Evolutionary conservation across 2,113 vertebrate species (phyloP).

Genomic region (Zapus hudsonius): DNA sequence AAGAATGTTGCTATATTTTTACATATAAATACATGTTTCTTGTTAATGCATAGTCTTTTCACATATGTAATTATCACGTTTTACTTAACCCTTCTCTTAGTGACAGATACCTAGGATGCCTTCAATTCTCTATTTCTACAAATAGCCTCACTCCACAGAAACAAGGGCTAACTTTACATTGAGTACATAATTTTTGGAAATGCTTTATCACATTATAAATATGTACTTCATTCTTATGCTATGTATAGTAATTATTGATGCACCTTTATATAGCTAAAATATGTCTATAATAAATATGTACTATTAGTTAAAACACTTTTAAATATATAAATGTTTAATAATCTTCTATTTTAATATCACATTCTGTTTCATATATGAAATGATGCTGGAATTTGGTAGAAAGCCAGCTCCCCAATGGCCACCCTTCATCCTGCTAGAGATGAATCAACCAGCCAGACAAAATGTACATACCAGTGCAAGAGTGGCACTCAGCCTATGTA

Average conservation of each 20-base stretch:
- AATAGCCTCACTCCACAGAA: not conserved
- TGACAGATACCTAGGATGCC: not conserved
- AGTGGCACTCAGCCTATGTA: too few relatives aligned
- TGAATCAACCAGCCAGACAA: too few relatives aligned
- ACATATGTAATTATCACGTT: not conserved
- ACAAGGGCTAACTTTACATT: not conserved
- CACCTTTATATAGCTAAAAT: not conserved
- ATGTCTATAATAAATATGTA: slow-evolving; percentile 10
- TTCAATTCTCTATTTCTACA: not conserved
- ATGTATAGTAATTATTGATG: not conserved
- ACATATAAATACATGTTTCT: not conserved
- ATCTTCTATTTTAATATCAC: not conserved
- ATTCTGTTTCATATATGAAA: not conserved
- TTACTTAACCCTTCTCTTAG: not conserved
- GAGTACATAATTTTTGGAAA: not conserved
- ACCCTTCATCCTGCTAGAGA: too few relatives aligned
- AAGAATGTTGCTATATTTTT: not conserved
- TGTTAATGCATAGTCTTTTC: slow-evolving; percentile 1
- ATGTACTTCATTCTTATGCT: not conserved
- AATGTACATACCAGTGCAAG: too few relatives aligned
- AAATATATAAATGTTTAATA: not conserved
- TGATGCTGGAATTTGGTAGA: too few relatives aligned
- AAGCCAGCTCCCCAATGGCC: too few relatives aligned
- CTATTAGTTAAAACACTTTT: not conserved
- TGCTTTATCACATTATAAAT: slow-evolving; percentile 5